Evolutionary conservation across 92 coral and sea anemone species (phyloP).

Genomic region (Ricordea florida): DNA sequence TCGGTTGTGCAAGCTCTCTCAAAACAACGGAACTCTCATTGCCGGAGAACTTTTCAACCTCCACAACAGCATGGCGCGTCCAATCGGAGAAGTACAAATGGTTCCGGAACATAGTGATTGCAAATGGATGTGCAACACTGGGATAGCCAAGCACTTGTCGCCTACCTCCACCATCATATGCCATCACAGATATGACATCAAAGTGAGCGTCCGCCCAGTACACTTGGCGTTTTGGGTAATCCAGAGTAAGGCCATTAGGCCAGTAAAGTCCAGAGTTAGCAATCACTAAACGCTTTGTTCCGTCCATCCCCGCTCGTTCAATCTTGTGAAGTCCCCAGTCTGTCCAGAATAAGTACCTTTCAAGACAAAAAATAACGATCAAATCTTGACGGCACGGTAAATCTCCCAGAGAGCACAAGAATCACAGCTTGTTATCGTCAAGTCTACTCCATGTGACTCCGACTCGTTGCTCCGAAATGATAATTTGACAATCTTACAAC

Average conservation of each 20-base stretch:
- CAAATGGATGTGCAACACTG: slow-evolving; percentile 84
- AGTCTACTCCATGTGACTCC: too few species aligned
- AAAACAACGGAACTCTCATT: slow-evolving; percentile 50
- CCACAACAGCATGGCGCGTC: slow-evolving; percentile 75
- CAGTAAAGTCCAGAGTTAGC: slow-evolving; percentile 56
- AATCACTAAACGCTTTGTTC: slow-evolving; percentile 58
- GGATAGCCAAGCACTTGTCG: slow-evolving; percentile 67
- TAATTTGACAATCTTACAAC: too few species aligned
- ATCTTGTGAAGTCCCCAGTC: slow-evolving; percentile 88
- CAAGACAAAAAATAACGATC: background rate
- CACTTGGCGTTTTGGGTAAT: slow-evolving; percentile 73
- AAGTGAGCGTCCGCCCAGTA: slow-evolving; percentile 90
- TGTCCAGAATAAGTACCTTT: slow-evolving; percentile 91
- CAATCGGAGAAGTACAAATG: slow-evolving; percentile 86
- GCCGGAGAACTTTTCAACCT: slow-evolving; percentile 72
- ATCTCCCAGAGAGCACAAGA: too few species aligned
- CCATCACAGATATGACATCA: slow-evolving; percentile 65
- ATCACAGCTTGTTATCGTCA: too few species aligned
- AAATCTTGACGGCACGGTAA: too few species aligned
- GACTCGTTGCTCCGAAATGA: too few species aligned
- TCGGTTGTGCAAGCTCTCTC: slow-evolving; percentile 64
- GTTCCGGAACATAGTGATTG: slow-evolving; percentile 76
- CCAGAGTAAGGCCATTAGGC: slow-evolving; percentile 88
- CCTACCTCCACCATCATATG: slow-evolving; percentile 68
- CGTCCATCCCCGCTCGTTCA: slow-evolving; percentile 95